Evolutionary conservation across 2,888 invertebrate species (phyloP), one percentile per base, ranked within the genome.

Genomic region (Drosophila cognata): DNA sequence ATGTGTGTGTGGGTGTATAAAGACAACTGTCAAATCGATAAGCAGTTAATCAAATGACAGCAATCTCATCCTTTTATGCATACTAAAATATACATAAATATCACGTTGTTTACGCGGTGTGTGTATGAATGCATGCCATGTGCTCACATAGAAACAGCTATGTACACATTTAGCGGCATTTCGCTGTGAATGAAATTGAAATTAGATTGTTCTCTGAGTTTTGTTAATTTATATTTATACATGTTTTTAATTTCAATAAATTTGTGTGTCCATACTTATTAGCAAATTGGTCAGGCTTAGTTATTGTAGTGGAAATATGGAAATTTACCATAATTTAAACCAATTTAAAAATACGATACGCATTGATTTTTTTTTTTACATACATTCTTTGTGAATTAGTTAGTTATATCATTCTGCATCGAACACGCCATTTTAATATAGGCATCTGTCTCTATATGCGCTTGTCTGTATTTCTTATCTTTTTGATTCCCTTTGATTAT

Each of bases 1-100:
- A 4, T 38, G 38, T 38, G 38, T 18, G 36, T 21, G 21, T 64
- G 21, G 71, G 38, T 50, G 58, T 65, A 48, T 41, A 41, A 66
- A 31, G 36, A 41, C 50, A 51, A 52, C 58, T 74, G 66, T 38
- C 48, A 68, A 84, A 83, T 85, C 88, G 75, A 83, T 85, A 79
- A 79, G 73, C 71, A 50, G 71, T 81, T 85, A 72, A 85, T 83
- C 64, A 77, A 71, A 68, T 68, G 43, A 51, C 46, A 46, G 25
- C 29, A 52, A 61, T 25, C 60, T 46, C 29, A 38, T 38, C 56
- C 38, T 56, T 60, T 36, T 38, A 25, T 38, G 13, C 56, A 29
- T 7, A 28, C 28, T 16, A 25, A 25, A 29, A n/a, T 28, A n/a
- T 28, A 56, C 28, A n/a, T 28, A 13, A 50, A 59, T 33, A 55